Percentiles rank a stretch among this genome's conserved stretches.
Conservation (phyloP, 2,113 vertebrate species). For the Xiphophorus maculatus region DNA sequence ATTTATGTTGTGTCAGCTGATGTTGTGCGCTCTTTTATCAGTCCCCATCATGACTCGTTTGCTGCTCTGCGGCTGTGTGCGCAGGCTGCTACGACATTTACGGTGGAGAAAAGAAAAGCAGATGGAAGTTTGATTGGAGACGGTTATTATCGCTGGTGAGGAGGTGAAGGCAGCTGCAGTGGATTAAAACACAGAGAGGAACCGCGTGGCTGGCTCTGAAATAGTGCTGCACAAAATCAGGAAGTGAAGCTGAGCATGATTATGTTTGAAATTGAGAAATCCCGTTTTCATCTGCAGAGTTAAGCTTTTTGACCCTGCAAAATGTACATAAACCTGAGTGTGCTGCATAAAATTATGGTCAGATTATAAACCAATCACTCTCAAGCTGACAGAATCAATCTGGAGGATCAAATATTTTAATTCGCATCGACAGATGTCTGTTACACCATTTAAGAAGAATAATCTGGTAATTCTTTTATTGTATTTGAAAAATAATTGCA, state of each 20-base stretch:
- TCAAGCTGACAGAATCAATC: not conserved
- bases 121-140: constrained; percentile 18
- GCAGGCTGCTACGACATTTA: not conserved
- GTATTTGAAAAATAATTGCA: not conserved
- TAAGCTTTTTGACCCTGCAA: constrained; percentile 5
- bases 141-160: constrained; percentile 17
- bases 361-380: not conserved
- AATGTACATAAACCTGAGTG: not conserved
- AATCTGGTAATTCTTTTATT: not conserved
- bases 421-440: not conserved
- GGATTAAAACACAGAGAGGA: constrained; percentile 19
- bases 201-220: constrained; percentile 49
- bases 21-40: constrained; percentile 61
- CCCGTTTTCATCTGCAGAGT: constrained; percentile 21
- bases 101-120: constrained; percentile 15
- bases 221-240: constrained; percentile 56
- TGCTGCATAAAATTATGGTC: not conserved
- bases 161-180: constrained; percentile 3
- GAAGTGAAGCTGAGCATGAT: constrained; percentile 50
- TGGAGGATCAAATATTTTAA: not conserved
- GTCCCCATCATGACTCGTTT: constrained; percentile 33
- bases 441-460: not conserved
- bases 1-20: constrained; percentile 64
- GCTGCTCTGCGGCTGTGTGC: constrained; percentile 1
- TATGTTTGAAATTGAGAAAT: constrained; percentile 40